Base-by-base conservation (phyloP, 2,888 invertebrate genomes). In the Hesperia comma region DNA sequence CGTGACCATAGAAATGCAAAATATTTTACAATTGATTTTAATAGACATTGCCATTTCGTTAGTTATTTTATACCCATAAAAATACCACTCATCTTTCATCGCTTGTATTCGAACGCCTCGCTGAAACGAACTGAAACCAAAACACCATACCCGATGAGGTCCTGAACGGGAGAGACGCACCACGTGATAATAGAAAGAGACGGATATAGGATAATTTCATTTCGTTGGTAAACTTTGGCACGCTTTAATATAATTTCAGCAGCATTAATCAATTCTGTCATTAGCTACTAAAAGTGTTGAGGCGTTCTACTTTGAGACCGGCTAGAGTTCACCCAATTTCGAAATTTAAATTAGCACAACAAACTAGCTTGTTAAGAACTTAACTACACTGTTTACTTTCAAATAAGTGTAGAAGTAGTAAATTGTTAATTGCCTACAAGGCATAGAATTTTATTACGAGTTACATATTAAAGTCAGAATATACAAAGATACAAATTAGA, bases 71-170 rank as follows among this genome's bases (percentile, higher is more conserved):
- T 26, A 43, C n/a, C n/a, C 10, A n/a, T 0, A 51, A 19, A 49
- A 49, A 51, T 14, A 19, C 19, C 55, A 8, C 32, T 37, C 10
- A n/a, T 49, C 19, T 4, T 49, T 26, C 15, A 21, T 63, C 37
- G 56, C 15, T 7, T 6, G 5, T 12, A 15, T 6, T 56, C 37
- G 4, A 17, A 40, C 64, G n/a, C 40, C 40, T 49, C 75, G 78
- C 80, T 84, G 82, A 81, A 85, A 82, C 70, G 19, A 49, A 76
- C 84, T 82, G 85, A 83, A 83, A 82, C 76, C 81, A 82, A 82
- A 84, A 83, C 79, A 79, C 70, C 77, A 76, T 67, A 74, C 77
- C 68, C 68, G 66, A 63, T 64, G 70, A 67, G 64, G 61, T 68
- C 68, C 67, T 53, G 60, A 66, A 46, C 32, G 66, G 21, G 66